Evolutionary conservation across 2,888 invertebrate species (phyloP), one percentile per base, ranked within the genome.

Genomic region (Uropetala carovei): DNA sequence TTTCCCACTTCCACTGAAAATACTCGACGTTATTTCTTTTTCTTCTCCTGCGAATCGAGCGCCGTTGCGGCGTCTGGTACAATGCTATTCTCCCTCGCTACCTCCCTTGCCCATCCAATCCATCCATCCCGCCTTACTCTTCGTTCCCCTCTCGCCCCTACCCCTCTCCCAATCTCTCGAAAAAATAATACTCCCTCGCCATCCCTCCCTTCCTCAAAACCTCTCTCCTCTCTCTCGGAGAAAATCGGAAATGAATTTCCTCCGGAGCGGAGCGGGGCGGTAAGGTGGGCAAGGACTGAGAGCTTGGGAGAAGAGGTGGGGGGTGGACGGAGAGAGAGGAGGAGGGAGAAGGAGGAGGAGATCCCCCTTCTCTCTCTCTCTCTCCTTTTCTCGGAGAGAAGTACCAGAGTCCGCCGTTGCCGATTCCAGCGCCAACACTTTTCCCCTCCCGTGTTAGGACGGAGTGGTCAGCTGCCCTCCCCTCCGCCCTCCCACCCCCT

Each of bases 211-310:
- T 13, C 18, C 58, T 2, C 59, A 27, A 27, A 75, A 27, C 22
- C 11, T 27, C 22, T 27, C 22, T 27, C 22, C 27, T 4, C 22
- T 30, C 30, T 30, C 89, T 9, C 64, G 11, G 56, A 89, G 89
- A 68, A 89, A 89, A 89, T 89, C 89, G 89, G 89, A 89, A 89
- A 89, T 89, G 89, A 89, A 89, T 89, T 89, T 64, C 68, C 89
- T 89, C 68, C 30, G 89, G 64, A 60, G 89, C 89, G 86, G 30
- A 83, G 83, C 18, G 8, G 83, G 57, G 83, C 75, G 57, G 13
- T 13, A 10, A 82, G 82, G 82, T 30, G 30, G 82, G 82, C 30
- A 82, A 14, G 30, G 82, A 82, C 30, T 27, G 10, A 43, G 30
- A 30, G 10, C 22, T 30, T 13, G 30, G 82, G 30, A 18, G 82